Conservation (phyloP, 2,797 vertebrate genomes). For the Clarias pachynema region DNA sequence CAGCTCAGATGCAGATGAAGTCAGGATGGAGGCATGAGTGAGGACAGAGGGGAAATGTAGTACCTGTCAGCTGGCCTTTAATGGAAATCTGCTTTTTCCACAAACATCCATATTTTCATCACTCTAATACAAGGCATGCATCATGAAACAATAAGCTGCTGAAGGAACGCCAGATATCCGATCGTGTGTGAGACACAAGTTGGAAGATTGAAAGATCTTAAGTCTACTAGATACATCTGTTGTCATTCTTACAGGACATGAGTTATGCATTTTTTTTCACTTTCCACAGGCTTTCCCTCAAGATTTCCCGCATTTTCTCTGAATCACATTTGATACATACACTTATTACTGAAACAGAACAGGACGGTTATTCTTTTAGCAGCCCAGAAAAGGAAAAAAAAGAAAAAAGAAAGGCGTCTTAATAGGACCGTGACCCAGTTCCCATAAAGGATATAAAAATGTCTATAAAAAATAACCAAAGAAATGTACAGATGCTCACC, state of each 20-base stretch:
- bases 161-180: constrained; percentile 47
- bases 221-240: constrained; percentile 17
- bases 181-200: constrained; percentile 36
- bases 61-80: constrained; percentile 32
- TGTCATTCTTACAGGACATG: constrained; percentile 29
- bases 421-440: background rate
- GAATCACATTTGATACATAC: constrained; percentile 16
- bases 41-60: constrained; percentile 21
- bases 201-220: constrained; percentile 38
- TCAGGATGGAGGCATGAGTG: constrained; percentile 24
- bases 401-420: background rate
- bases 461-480: background rate
- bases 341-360: background rate
- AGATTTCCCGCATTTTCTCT: background rate
- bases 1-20: constrained; percentile 41
- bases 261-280: constrained; percentile 45
- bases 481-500: background rate
- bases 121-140: constrained; percentile 31
- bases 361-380: constrained; percentile 1
- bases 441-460: background rate
- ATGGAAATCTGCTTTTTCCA: constrained; percentile 11
- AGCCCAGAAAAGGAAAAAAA: background rate
- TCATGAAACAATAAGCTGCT: constrained; percentile 46
- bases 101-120: constrained; percentile 32
- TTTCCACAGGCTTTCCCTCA: constrained; percentile 27